These are phyloP conservation scores for Aleiodes testaceus DNA, from an alignment of 2,888 invertebrate genomes.

Conservation along the genomic window DNA sequence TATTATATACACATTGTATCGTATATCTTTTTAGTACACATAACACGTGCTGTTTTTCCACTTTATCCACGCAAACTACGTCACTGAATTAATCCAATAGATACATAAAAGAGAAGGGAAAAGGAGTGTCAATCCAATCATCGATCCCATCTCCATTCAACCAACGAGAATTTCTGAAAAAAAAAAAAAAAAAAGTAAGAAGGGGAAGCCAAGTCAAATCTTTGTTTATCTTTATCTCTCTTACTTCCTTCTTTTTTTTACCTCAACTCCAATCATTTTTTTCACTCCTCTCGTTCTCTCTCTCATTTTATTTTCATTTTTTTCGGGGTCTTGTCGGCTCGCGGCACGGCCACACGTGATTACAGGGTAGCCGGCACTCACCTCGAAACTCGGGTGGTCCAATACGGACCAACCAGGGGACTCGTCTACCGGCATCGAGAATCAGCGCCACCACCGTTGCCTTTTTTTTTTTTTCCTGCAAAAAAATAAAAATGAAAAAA, in stretches of 20 bases:
- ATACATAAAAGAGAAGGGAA: conserved; percentile 13
- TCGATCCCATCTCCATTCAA: conserved; percentile 23
- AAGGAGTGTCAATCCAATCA: conserved; percentile 34
- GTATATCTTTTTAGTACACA: conserved; percentile 32
- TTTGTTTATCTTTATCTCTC: conserved; percentile 73
- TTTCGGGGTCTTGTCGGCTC: conserved; percentile 69
- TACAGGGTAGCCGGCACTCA: conserved; percentile 73
- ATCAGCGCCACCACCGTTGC: conserved; percentile 8
- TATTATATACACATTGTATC: conserved; percentile 34
- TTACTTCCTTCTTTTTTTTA: conserved; percentile 71
- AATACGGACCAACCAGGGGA: conserved; percentile 43
- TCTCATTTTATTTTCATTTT: conserved; percentile 30
- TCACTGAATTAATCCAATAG: conserved; percentile 30
- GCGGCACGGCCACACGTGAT: conserved; percentile 71
- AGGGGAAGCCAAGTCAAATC: conserved; percentile 58
- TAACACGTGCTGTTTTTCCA: conserved; percentile 31
- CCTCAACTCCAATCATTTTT: conserved; percentile 29
- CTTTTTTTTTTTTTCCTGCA: conserved; percentile 4
- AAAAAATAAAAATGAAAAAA: too few relatives aligned
- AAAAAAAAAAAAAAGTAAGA: conserved; percentile 37
- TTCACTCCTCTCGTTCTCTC: conserved; percentile 6
- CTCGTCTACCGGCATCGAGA: conserved; percentile 43
- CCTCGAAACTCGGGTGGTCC: conserved; percentile 73
- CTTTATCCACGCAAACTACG: conserved; percentile 26
- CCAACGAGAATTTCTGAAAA: conserved; percentile 11